Evolutionary conservation across 2,797 vertebrate species (phyloP).

Genomic region (Sebastes nivosus): DNA sequence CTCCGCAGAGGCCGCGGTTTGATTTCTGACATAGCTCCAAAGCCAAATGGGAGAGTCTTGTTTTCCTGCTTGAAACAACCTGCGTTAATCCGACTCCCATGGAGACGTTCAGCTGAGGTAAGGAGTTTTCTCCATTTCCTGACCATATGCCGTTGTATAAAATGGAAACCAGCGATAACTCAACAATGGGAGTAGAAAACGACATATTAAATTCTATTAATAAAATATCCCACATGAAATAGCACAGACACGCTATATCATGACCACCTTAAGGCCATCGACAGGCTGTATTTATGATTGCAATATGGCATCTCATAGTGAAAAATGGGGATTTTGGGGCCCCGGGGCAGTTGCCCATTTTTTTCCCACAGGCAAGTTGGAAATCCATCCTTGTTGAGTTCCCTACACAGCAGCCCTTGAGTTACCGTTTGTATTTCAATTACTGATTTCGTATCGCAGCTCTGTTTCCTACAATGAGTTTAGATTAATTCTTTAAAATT

Average conservation of each 20-base stretch:
- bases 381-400: background rate
- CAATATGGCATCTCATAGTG: background rate
- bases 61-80: conserved; percentile 46
- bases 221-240: background rate
- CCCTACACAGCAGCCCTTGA: background rate
- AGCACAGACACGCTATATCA: background rate
- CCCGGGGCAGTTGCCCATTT: background rate
- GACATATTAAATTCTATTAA: background rate
- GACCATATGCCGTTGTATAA: conserved; percentile 19
- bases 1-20: conserved; percentile 17
- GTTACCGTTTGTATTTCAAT: background rate
- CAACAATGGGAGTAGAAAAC: background rate
- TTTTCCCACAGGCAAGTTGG: background rate
- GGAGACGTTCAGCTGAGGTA: conserved; percentile 10
- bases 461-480: background rate
- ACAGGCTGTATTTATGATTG: background rate
- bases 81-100: conserved; percentile 26
- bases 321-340: background rate
- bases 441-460: background rate
- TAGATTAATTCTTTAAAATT: background rate
- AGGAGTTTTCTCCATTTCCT: conserved; percentile 4
- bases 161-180: background rate
- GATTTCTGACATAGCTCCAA: conserved; percentile 50
- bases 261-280: background rate
- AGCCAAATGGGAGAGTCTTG: conserved; percentile 17